Evolutionary conservation across 2,888 invertebrate species (phyloP), one percentile per base, ranked within the genome.

Genomic region (Melanargia galathea): DNA sequence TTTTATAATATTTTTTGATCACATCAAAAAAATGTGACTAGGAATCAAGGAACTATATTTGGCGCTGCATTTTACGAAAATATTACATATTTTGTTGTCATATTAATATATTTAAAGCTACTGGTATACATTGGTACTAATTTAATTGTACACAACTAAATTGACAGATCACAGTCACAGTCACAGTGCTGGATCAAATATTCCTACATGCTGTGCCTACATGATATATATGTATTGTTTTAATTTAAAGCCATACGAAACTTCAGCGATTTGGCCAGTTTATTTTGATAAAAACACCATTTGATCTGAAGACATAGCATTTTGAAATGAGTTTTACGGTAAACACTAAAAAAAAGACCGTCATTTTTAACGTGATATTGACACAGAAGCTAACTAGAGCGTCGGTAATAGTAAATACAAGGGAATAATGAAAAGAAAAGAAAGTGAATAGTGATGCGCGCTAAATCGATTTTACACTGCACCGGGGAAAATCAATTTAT

Each of bases 391-490:
- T 68, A 84, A 86, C 70, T 74, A 75, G 86, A 83, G 79, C 85
- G 75, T 65, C 63, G 65, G 65, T 73, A 75, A 79, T 75, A 65
- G 72, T 62, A 69, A 73, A 75, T 75, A 73, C 66, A 70, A 72
- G 75, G 71, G 71, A 65, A 62, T 62, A 57, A 64, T 61, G 45
- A 62, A 51, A 60, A 59, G 33, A 49, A 64, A 65, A 63, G 73
- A 79, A 81, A 77, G 80, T 78, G 80, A 79, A 77, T 78, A 77
- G 67, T 67, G 71, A 74, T 66, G 74, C 76, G 75, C 73, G 71
- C 73, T 78, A 65, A 81, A 84, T 84, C 77, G 84, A 86, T 86
- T 84, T 73, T 49, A 81, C 79, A 83, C 78, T 49, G 81, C 79
- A 83, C 78, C 73, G 75, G 76, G 73, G 71, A 73, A 78, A 83